Conservation (phyloP, 2,113 vertebrate species). For the Maccullochella peelii region DNA sequence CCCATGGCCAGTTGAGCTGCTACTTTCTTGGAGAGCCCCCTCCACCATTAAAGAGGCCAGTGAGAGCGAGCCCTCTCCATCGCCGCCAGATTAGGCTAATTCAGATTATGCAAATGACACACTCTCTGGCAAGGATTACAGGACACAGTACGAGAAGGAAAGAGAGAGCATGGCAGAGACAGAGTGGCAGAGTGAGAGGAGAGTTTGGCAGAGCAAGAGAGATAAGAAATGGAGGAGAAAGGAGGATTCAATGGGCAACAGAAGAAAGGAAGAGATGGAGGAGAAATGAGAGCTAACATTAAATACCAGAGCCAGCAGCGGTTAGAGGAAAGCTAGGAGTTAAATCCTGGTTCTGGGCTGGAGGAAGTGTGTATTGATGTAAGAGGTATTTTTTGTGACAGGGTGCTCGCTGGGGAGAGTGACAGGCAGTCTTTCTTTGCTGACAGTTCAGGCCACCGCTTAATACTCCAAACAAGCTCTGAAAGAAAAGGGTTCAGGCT, state of each 20-base stretch:
- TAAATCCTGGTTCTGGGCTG: slow-evolving; percentile 34
- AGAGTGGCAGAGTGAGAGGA: slow-evolving; percentile 19
- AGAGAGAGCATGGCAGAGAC: slow-evolving; percentile 28
- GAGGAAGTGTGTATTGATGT: slow-evolving; percentile 24
- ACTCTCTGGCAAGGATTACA: slow-evolving; percentile 71
- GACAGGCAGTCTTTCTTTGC: slow-evolving; percentile 47
- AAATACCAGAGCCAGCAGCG: slow-evolving; percentile 26
- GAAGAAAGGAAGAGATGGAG: slow-evolving; percentile 43
- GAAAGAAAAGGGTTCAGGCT: slow-evolving; percentile 46
- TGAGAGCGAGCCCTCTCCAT: slow-evolving; percentile 43
- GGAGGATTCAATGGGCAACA: slow-evolving; percentile 26
- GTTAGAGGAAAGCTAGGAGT: slow-evolving; percentile 19
- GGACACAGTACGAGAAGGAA: slow-evolving; percentile 38
- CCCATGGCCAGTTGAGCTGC: neutral
- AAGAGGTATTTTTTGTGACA: slow-evolving; percentile 36
- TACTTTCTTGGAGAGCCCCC: slow-evolving; percentile 34
- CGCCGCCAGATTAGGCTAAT: slow-evolving; percentile 77
- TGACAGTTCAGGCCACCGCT: slow-evolving; percentile 37
- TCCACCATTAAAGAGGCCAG: slow-evolving; percentile 15
- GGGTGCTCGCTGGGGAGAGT: slow-evolving; percentile 32
- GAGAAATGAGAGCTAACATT: slow-evolving; percentile 27
- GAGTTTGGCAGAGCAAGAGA: slow-evolving; percentile 42
- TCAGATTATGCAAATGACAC: slow-evolving; percentile 81
- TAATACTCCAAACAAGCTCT: slow-evolving; percentile 47
- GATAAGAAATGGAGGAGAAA: slow-evolving; percentile 48